These are phyloP conservation scores for Phengaris alcon DNA, from an alignment of 2,888 invertebrate genomes.

Conservation along the genomic window DNA sequence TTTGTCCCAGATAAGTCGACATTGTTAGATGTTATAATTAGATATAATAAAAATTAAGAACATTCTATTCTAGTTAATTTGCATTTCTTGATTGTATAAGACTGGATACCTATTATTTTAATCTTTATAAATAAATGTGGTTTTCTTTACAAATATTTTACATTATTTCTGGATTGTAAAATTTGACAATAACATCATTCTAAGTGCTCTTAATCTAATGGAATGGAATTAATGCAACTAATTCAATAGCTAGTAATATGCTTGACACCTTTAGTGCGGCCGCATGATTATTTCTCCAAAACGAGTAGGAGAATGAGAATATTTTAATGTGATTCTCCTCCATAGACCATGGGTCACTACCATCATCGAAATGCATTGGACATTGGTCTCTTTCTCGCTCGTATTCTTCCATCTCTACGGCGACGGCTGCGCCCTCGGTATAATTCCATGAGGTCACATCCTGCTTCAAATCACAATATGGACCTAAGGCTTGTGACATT, in stretches of 20 bases:
- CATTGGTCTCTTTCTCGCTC: slow-evolving; percentile 97
- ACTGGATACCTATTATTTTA: too few species aligned
- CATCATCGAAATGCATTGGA: slow-evolving; percentile 98
- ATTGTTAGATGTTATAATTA: too few species aligned
- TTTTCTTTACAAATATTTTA: background rate
- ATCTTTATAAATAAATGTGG: too few species aligned
- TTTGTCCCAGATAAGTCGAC: too few species aligned
- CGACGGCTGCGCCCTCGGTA: slow-evolving; percentile 95
- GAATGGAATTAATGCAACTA: slow-evolving; percentile 43
- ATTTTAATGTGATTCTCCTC: slow-evolving; percentile 86
- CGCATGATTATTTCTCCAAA: slow-evolving; percentile 58
- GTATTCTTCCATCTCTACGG: slow-evolving; percentile 93
- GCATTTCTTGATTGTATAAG: too few species aligned
- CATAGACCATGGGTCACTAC: slow-evolving; percentile 89
- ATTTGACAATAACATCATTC: background rate
- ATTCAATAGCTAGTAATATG: slow-evolving; percentile 44
- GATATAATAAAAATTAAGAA: too few species aligned
- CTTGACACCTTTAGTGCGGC: slow-evolving; percentile 44
- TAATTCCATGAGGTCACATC: slow-evolving; percentile 93
- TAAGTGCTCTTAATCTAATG: background rate
- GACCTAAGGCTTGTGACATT: slow-evolving; percentile 92
- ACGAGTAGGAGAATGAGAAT: slow-evolving; percentile 74
- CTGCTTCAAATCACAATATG: slow-evolving; percentile 93
- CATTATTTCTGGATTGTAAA: too few species aligned
- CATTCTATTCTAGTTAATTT: too few species aligned